Percentiles rank a stretch among this genome's conserved stretches.
Evolutionary conservation across 2,888 invertebrate genomes (phyloP).

Genomic region (Ornithoptera priamus): DNA sequence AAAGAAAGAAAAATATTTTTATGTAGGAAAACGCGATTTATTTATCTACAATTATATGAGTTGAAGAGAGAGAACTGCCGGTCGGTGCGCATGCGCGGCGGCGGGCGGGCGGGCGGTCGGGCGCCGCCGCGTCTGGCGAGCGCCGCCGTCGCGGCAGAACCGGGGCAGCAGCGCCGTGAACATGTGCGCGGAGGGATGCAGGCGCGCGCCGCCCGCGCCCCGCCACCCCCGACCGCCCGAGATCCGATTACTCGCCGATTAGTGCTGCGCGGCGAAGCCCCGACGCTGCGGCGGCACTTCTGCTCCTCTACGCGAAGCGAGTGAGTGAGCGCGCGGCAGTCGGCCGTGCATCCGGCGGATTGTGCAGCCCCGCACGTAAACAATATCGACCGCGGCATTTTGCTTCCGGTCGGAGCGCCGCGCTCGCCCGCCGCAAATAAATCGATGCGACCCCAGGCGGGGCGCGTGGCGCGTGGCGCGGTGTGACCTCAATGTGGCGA

Average conservation of each 20-base stretch:
- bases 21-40: too few relatives aligned
- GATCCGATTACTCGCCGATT: slow-evolving; percentile 4
- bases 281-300: slow-evolving; percentile 20
- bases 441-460: slow-evolving; percentile 30
- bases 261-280: slow-evolving; percentile 14
- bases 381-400: slow-evolving; percentile 35
- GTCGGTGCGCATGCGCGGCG: slow-evolving; percentile 16
- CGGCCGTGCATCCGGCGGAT: neutral
- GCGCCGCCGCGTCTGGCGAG: slow-evolving; percentile 18
- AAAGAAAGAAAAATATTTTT: too few relatives aligned
- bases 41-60: too few relatives aligned
- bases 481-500: slow-evolving; percentile 29
- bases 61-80: neutral
- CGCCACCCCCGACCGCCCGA: slow-evolving; percentile 14
- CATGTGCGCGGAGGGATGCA: slow-evolving; percentile 29
- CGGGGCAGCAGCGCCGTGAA: slow-evolving; percentile 32
- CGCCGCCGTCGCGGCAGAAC: slow-evolving; percentile 12
- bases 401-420: slow-evolving; percentile 27
- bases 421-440: slow-evolving; percentile 8
- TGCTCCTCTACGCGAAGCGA: slow-evolving; percentile 18
- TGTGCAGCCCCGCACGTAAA: slow-evolving; percentile 30
- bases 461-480: slow-evolving; percentile 6
- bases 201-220: slow-evolving; percentile 17
- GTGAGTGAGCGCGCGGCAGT: slow-evolving; percentile 27
- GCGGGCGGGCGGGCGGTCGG: slow-evolving; percentile 17